Percentiles rank a stretch among this genome's conserved stretches.
These are phyloP conservation scores for Arion vulgaris DNA, from an alignment of 1,140 invertebrate species.

Conservation along the genomic window DNA sequence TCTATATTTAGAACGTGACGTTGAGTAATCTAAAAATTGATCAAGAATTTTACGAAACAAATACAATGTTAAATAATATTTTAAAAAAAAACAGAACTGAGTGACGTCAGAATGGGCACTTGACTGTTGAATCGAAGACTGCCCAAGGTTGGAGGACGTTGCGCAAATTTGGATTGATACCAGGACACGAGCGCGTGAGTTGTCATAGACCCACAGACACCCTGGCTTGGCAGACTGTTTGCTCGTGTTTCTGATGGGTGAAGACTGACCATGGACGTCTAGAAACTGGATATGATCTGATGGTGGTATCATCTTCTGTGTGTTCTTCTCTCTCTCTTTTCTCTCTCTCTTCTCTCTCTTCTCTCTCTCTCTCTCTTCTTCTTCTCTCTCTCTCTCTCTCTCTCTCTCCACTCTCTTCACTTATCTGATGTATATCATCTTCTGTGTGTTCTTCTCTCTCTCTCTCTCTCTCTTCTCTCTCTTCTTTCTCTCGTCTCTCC, in stretches of 20 bases:
- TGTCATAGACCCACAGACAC: background rate
- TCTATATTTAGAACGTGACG: no score
- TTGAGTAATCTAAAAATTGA: no score
- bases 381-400: background rate
- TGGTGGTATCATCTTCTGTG: background rate
- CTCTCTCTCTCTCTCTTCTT: background rate
- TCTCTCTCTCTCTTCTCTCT: background rate
- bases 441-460: background rate
- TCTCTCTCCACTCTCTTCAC: slow-evolving; percentile 22
- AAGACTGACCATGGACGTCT: background rate
- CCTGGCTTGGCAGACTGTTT: background rate
- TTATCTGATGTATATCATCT: background rate
- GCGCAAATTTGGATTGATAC: no score
- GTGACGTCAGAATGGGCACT: no score
- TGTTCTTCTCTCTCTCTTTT: background rate
- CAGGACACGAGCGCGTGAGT: no score
- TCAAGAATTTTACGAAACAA: no score
- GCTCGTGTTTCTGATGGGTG: background rate
- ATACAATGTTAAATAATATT: no score
- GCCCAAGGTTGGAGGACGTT: no score
- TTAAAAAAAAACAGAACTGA: no score
- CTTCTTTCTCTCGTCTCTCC: background rate
- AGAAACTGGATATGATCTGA: background rate
- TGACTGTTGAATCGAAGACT: no score
- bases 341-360: background rate